A percentile compares a stretch with the other conserved stretches of the same genome.
These are phyloP conservation scores for Conus betulinus DNA, from an alignment of 1,140 invertebrate species.

Conservation along the genomic window DNA sequence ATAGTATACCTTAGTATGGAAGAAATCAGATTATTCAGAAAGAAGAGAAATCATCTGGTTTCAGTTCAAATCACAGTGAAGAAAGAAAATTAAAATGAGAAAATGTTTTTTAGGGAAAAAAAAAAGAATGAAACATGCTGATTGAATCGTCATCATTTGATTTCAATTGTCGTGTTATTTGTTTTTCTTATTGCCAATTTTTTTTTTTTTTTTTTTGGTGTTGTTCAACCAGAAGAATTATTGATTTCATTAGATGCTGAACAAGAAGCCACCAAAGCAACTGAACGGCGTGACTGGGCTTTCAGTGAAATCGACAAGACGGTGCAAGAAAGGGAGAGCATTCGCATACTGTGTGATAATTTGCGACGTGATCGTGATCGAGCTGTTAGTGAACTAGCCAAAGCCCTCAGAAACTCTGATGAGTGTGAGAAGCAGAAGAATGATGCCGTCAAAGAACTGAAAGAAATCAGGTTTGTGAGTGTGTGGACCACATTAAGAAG, in stretches of 20 bases:
- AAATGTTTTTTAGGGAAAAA: no score
- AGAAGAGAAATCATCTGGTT: no score
- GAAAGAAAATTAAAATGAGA: no score
- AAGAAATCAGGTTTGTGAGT: slow-evolving; percentile 82
- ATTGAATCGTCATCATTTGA: no score
- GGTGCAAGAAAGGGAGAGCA: slow-evolving; percentile 94
- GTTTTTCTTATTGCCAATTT: no score
- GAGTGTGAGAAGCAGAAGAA: slow-evolving; percentile 93
- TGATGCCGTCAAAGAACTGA: slow-evolving; percentile 89
- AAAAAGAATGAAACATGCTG: no score
- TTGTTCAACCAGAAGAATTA: neutral
- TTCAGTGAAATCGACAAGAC: slow-evolving; percentile 97
- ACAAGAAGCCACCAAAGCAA: slow-evolving; percentile 94
- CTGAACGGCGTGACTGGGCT: slow-evolving; percentile 91
- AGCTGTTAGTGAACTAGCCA: slow-evolving; percentile 85
- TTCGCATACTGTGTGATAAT: slow-evolving; percentile 94
- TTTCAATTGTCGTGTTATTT: no score
- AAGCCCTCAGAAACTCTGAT: slow-evolving; percentile 93
- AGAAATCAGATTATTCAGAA: no score
- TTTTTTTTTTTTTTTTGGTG: neutral
- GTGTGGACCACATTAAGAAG: no score
- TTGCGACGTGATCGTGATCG: slow-evolving; percentile 94
- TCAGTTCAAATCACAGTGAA: no score
- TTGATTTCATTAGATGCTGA: slow-evolving; percentile 61
- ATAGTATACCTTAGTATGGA: no score